phyloP scores from a whole-genome alignment of 2,113 vertebrate genomes.

The Notechis scutatus region DNA sequence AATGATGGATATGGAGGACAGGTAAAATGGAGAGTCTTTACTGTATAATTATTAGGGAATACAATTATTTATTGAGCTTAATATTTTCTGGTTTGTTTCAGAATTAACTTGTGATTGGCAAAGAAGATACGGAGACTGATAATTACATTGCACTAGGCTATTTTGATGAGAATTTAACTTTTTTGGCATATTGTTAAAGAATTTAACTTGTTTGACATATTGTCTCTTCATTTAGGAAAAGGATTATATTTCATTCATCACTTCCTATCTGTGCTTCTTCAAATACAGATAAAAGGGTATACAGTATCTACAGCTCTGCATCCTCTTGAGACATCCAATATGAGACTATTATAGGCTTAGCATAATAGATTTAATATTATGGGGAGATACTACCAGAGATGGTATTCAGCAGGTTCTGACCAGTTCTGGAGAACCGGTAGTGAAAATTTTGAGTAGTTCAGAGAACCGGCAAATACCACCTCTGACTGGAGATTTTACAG shows the following conservation, averaged over 20 bases:
- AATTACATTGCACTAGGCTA: constrained; percentile 5
- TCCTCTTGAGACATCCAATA: constrained; percentile 21
- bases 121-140: rapidly evolving
- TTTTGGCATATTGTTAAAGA: not conserved
- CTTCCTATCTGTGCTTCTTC: constrained; percentile 36
- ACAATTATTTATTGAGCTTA: not conserved
- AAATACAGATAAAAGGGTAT: not conserved
- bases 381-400: not conserved
- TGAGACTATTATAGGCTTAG: constrained; percentile 46
- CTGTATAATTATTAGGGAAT: not conserved
- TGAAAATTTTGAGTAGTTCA: too few relatives aligned
- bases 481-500: too few relatives aligned
- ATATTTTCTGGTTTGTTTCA: constrained; percentile 2
- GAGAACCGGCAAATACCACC: too few relatives aligned
- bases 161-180: not conserved
- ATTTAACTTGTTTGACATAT: not conserved
- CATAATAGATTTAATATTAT: constrained; percentile 50
- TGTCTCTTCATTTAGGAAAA: not conserved
- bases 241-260: constrained; percentile 12
- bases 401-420: too few relatives aligned
- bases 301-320: constrained; percentile 22
- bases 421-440: too few relatives aligned
- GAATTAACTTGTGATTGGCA: not conserved
- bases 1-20: not conserved
- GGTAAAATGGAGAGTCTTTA: not conserved